Base-by-base conservation (phyloP, 2,113 vertebrate species). In the Indri indri region DNA sequence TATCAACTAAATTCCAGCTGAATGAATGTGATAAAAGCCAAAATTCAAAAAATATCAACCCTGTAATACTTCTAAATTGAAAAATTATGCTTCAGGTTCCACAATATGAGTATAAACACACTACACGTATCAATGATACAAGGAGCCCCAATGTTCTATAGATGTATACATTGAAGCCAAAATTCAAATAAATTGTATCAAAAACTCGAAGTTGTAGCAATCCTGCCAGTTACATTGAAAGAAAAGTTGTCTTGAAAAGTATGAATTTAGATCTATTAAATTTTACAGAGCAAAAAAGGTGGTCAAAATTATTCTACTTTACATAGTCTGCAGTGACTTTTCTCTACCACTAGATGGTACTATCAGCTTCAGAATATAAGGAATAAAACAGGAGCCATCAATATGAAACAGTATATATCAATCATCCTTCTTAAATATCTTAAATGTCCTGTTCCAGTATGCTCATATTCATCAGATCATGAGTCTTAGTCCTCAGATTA, bases 271-370 rank as follows among this genome's bases (percentile, higher is more conserved):
- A 92, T 79, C 91, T 96, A 76, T 27, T 54, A 96, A 90, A 68
- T 73, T 91, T 86, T 54, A 91, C 47, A 92, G 84, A 94, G 70
- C 79, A 96, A 96, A 54, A 54, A 90, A 77, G 17, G 65, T 70
- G 16, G 74, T 92, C 71, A 92, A 96, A 95, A 96, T 92, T 34
- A 89, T 74, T 94, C 16, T 81, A 45, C 23, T 90, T 96, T 54
- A 57, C 2, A 25, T 25, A 61, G 59, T 17, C 65, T 97, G 88
- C 85, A 96, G 57, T 97, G 63, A 82, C 81, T 76, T 94, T 37
- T 87, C 42, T 77, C 70, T 66, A 97, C 93, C 98, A 97, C 96
- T 96, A 97, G 97, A 88, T 96, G 97, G 97, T 79, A 89, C 47
- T 66, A 95, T 52, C 57, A 82, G 91, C 79, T 66, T 83, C 85